Conservation (phyloP, 2,797 vertebrate genomes). For the Centroberyx gerrardi region DNA sequence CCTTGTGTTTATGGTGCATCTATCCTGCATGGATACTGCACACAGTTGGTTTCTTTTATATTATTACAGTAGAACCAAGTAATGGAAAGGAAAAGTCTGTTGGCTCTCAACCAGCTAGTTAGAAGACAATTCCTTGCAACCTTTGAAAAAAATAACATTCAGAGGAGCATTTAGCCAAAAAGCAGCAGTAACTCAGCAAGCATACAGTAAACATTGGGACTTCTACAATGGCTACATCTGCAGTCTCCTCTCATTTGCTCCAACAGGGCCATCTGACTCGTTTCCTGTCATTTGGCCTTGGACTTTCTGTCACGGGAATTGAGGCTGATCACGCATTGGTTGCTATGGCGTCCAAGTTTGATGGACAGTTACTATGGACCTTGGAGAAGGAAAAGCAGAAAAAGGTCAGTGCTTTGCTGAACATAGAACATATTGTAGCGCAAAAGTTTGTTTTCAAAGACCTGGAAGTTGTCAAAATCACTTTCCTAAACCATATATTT, state of each 20-base stretch:
- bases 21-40: too few species aligned
- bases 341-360: constrained; percentile 85
- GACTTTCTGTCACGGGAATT: constrained; percentile 89
- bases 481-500: too few species aligned
- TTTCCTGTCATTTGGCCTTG: constrained; percentile 90
- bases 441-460: not conserved
- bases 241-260: constrained; percentile 1
- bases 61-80: too few species aligned
- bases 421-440: too few species aligned
- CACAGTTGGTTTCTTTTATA: too few species aligned
- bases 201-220: not conserved
- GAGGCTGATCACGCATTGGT: constrained; percentile 89
- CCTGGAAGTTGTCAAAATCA: not conserved
- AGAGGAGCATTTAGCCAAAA: not conserved
- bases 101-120: not conserved
- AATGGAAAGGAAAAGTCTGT: too few species aligned
- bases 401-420: constrained; percentile 64
- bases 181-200: not conserved
- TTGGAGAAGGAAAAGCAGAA: constrained; percentile 82
- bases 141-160: not conserved
- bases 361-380: constrained; percentile 84
- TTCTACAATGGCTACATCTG: not conserved
- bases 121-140: not conserved
- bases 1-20: too few species aligned
- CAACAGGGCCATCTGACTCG: constrained; percentile 93